Conservation (phyloP, 2,888 invertebrate species). For the Scelioninae gen. 1 region DNA sequence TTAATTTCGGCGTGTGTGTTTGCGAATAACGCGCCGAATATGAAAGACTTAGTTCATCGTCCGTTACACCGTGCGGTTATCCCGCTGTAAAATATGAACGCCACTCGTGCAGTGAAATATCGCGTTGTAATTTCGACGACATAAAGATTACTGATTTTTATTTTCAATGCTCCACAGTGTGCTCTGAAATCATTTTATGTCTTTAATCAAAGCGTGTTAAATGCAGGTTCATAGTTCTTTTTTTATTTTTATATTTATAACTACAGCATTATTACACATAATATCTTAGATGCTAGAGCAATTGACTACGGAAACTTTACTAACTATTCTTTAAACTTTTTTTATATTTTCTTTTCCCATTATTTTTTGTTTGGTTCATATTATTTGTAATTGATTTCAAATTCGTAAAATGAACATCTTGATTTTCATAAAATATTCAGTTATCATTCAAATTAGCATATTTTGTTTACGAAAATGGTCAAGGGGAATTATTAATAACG, state of each 20-base stretch:
- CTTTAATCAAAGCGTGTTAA: slow-evolving; percentile 9
- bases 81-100: slow-evolving; percentile 43
- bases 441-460: no score
- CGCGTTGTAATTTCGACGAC: slow-evolving; percentile 17
- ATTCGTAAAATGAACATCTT: no score
- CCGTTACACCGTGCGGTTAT: slow-evolving; percentile 19
- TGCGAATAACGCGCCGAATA: slow-evolving; percentile 19
- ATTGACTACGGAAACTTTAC: no score
- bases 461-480: background rate
- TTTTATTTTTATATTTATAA: no score
- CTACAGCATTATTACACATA: no score
- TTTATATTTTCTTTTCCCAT: no score
- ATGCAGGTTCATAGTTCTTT: no score
- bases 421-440: no score
- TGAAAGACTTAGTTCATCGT: slow-evolving; percentile 35
- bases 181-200: background rate
- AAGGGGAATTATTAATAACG: slow-evolving; percentile 6
- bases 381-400: no score
- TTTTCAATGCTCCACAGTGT: background rate
- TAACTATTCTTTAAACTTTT: no score
- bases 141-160: slow-evolving; percentile 24
- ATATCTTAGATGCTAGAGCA: no score
- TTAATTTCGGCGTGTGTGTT: slow-evolving; percentile 32
- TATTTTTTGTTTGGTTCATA: background rate
- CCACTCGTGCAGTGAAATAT: slow-evolving; percentile 17